Evolutionary conservation across 1,140 invertebrate genomes (phyloP), one percentile per base, ranked within the genome.

Genomic region (Drosophila kurseongensis): DNA sequence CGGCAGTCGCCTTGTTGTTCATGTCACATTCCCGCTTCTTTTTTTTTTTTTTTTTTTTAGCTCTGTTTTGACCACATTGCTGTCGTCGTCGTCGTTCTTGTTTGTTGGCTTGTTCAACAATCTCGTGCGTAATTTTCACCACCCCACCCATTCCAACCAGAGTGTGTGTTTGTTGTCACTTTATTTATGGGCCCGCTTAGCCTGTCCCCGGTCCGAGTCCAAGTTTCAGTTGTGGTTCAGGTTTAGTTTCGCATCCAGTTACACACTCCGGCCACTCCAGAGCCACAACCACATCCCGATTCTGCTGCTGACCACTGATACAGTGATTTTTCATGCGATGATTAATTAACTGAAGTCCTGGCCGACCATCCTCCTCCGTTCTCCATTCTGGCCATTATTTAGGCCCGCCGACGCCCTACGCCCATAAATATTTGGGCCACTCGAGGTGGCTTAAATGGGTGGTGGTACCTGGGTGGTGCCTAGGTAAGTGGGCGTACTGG

Each of bases 251-350:
- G 59, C 63, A 65, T 67, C 41, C 67, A 69, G 50, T 71, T 48
- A 55, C 67, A 14, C 48, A 32, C n/a, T 5, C 18, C 36, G 58
- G 23, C 45, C 35, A 12, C 44, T 18, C 44, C 42, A 18, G 1
- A 18, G 0, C 18, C 45, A 27, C 12, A 5, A 1, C 7, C 47
- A 5, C 47, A 29, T 60, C 13, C 48, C 59, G 44, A 56, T 76
- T 52, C 59, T 54, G 54, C 42, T 41, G 59, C 58, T 73, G 75
- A 60, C 67, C 67, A 78, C 76, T 78, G 66, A 78, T 78, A 78
- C 76, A 72, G 76, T 78, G 76, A 78, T 78, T 78, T 79, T 79
- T 79, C 60, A 79, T 74, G 67, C 56, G 41, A 79, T 79, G 77
- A 79, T 79, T 79, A 79, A 79, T 79, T 78, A 79, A 79, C 75